Evolutionary conservation across 2,797 vertebrate genomes (phyloP).

Genomic region (Lithobates pipiens): DNA sequence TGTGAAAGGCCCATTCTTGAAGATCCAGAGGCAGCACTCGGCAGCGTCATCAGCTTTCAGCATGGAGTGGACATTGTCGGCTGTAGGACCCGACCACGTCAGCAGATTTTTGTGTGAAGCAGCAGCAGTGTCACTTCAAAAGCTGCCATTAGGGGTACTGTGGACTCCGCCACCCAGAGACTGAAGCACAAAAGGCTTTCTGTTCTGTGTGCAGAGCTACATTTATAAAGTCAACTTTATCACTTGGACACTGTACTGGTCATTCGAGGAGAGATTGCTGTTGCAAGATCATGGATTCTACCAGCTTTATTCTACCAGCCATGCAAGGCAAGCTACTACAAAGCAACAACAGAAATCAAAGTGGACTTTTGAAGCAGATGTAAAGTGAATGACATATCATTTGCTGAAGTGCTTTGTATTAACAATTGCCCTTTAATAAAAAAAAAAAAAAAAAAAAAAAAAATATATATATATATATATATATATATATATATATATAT

Average conservation of each 20-base stretch:
- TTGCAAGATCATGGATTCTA: background rate
- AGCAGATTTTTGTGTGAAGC: slow-evolving; percentile 17
- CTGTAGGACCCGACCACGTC: background rate
- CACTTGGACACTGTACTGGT: background rate
- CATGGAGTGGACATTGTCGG: background rate
- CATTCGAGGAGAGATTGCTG: background rate
- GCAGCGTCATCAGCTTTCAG: slow-evolving; percentile 12
- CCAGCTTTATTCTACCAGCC: no score
- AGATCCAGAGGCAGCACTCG: background rate
- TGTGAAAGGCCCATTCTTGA: slow-evolving; percentile 22
- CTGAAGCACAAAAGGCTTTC: background rate
- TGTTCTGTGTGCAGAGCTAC: background rate
- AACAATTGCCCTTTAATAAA: no score
- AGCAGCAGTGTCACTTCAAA: slow-evolving; percentile 18
- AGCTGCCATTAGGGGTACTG: background rate
- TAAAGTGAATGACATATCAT: no score
- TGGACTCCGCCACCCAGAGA: background rate
- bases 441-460: no score
- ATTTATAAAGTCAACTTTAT: slow-evolving; percentile 25
- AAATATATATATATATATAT: no score
- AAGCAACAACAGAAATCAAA: no score
- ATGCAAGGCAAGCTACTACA: no score
- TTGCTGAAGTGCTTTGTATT: no score
- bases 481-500: no score
- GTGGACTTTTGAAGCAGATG: no score